These are phyloP conservation scores for Sylvia atricapilla DNA, from an alignment of 2,113 vertebrate genomes.

Conservation along the genomic window DNA sequence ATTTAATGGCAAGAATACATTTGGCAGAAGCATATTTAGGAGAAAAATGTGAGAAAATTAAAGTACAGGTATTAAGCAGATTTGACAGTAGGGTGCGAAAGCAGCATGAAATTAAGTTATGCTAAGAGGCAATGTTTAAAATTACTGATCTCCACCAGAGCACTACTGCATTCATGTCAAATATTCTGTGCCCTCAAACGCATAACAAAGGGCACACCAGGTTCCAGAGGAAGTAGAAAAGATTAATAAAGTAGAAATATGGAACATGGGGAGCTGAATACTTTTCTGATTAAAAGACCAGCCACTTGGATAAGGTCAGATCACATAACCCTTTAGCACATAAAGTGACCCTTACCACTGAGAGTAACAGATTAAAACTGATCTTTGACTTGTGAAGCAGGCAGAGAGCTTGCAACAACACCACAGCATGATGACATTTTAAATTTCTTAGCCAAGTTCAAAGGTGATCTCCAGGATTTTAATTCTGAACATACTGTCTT, in stretches of 20 bases:
- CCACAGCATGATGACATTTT: not conserved
- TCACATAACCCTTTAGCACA: not conserved
- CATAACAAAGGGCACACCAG: not conserved
- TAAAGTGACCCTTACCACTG: not conserved
- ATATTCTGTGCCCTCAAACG: not conserved
- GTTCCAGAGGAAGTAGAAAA: not conserved
- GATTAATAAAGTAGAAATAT: not conserved
- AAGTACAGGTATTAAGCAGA: not conserved
- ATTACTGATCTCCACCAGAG: not conserved
- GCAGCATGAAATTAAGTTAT: conserved; percentile 37
- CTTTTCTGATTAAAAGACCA: not conserved
- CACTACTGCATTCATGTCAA: not conserved
- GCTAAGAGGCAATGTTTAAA: conserved; percentile 14
- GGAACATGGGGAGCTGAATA: not conserved
- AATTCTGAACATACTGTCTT: not conserved
- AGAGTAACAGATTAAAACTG: not conserved
- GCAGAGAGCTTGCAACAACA: not conserved
- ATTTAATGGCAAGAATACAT: not conserved
- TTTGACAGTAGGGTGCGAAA: not conserved
- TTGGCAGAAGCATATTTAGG: not conserved
- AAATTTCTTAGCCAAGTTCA: not conserved
- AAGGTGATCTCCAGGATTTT: not conserved
- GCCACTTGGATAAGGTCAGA: not conserved
- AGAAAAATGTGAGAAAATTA: conserved; percentile 25
- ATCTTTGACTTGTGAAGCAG: not conserved